Percentiles rank a stretch among this genome's conserved stretches.
phyloP scores from a whole-genome alignment of 2,888 invertebrate species.

The Harpalus rubripes region DNA sequence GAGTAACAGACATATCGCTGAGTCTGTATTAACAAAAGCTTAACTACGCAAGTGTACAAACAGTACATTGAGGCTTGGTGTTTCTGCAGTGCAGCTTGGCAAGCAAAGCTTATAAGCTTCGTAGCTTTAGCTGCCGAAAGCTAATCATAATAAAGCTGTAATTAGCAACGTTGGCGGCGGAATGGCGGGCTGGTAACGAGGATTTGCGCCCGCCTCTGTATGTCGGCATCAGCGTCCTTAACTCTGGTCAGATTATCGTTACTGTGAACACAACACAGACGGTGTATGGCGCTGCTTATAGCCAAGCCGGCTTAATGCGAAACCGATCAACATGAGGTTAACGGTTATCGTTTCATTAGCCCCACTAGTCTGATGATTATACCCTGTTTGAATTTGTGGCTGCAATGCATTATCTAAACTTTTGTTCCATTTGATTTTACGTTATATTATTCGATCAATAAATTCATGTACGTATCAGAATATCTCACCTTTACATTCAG shows the following conservation, averaged over 20 bases:
- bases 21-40: slow-evolving; percentile 38
- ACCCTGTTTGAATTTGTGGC: slow-evolving; percentile 43
- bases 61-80: not conserved
- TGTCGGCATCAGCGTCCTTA: slow-evolving; percentile 42
- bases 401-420: not conserved
- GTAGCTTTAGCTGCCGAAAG: slow-evolving; percentile 76
- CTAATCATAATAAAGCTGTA: slow-evolving; percentile 78
- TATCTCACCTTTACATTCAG: too few species aligned
- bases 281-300: not conserved
- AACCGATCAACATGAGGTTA: slow-evolving; percentile 52
- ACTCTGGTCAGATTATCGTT: slow-evolving; percentile 53
- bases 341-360: slow-evolving; percentile 54
- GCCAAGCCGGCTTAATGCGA: slow-evolving; percentile 44
- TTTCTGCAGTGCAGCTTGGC: slow-evolving; percentile 46
- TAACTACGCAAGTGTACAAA: slow-evolving; percentile 51
- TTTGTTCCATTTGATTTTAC: not conserved
- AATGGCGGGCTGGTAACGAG: slow-evolving; percentile 46
- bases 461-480: not conserved
- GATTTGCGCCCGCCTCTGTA: slow-evolving; percentile 49
- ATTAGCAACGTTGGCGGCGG: slow-evolving; percentile 73
- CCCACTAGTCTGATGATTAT: slow-evolving; percentile 17
- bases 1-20: slow-evolving; percentile 36
- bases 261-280: slow-evolving; percentile 26
- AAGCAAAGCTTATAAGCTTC: slow-evolving; percentile 76
- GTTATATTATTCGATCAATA: not conserved